These are phyloP conservation scores for human DNA, from an alignment of 2,113 vertebrate genomes.

Conservation along the genomic window DNA sequence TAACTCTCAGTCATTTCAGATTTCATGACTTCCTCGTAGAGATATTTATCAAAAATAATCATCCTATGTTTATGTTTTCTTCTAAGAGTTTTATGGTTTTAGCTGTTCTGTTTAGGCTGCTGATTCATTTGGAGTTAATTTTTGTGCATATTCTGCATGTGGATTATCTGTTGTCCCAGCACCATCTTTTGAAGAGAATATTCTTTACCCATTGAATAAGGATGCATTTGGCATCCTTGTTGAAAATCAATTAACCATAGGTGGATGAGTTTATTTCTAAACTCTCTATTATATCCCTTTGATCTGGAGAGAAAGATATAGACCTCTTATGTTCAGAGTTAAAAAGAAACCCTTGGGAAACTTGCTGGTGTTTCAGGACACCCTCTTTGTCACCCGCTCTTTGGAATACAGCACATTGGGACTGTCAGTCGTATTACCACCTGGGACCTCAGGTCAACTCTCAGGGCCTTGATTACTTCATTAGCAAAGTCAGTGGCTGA, in stretches of 20 bases:
- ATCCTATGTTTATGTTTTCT: not conserved
- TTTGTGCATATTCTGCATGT: too few species aligned
- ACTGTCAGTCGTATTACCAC: rapidly evolving
- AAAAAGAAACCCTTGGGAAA: rapidly evolving
- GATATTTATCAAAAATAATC: not conserved
- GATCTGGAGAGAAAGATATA: too few species aligned
- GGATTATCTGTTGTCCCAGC: too few species aligned
- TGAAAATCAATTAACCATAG: too few species aligned
- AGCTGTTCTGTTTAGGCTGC: too few species aligned
- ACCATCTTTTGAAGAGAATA: too few species aligned
- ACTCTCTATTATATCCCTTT: too few species aligned
- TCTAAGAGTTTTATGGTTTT: too few species aligned
- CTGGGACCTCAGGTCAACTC: not conserved
- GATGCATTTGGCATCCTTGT: too few species aligned
- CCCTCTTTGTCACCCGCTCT: rapidly evolving
- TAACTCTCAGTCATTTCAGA: not conserved
- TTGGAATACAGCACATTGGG: not conserved
- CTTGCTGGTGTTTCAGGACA: not conserved
- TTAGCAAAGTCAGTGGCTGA: not conserved
- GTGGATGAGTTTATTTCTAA: too few species aligned
- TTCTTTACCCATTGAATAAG: too few species aligned
- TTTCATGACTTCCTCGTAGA: not conserved
- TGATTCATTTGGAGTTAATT: too few species aligned
- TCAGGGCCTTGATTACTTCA: not conserved
- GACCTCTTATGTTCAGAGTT: not conserved